Evolutionary conservation across 2,888 invertebrate species (phyloP).

Genomic region (Gibbula magus): DNA sequence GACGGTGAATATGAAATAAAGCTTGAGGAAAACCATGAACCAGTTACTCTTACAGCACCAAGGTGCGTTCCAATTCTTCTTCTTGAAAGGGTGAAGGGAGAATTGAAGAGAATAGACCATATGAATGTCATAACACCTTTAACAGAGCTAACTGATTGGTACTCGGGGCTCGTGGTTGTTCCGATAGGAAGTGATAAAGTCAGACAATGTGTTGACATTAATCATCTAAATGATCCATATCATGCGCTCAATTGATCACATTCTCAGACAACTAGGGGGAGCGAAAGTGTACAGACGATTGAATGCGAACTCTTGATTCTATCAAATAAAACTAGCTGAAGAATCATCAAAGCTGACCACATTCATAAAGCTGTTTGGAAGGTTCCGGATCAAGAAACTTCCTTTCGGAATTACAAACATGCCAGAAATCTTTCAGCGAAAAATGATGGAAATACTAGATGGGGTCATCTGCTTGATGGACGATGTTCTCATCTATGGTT

Average conservation of each 20-base stretch:
- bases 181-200: too few relatives aligned
- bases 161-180: too few relatives aligned
- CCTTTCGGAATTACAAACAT: constrained; percentile 67
- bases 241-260: constrained; percentile 30
- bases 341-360: constrained; percentile 38
- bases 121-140: too few relatives aligned
- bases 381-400: constrained; percentile 42
- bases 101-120: too few relatives aligned
- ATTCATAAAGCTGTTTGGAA: constrained; percentile 48
- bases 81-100: too few relatives aligned
- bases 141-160: too few relatives aligned
- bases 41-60: too few relatives aligned
- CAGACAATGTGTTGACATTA: neutral
- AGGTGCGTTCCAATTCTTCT: too few relatives aligned
- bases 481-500: constrained; percentile 37
- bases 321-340: constrained; percentile 26
- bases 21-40: too few relatives aligned
- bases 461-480: constrained; percentile 45
- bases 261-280: constrained; percentile 26
- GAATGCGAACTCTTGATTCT: constrained; percentile 35
- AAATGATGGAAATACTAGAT: constrained; percentile 53
- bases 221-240: constrained; percentile 26
- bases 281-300: constrained; percentile 32
- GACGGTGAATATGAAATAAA: too few relatives aligned
- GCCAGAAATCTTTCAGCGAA: constrained; percentile 74